Base-by-base conservation (phyloP, 2,113 vertebrate genomes). In the Sturnus vulgaris region DNA sequence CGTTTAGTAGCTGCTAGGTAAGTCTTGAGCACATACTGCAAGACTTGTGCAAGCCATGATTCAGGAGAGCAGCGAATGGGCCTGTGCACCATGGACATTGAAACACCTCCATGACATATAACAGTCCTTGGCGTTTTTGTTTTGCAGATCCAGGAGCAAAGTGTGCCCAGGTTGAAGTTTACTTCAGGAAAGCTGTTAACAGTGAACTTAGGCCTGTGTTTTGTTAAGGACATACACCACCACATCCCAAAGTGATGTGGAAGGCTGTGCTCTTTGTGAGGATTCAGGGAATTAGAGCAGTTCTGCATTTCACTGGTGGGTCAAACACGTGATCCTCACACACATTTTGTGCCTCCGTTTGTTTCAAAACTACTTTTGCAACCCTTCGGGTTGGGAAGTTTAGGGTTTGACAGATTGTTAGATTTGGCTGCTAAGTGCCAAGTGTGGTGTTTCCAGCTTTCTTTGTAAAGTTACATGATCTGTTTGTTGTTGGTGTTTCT, bases 31-130 rank as follows among this genome's bases (percentile, higher is more conserved):
- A 37, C 39, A 2, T 24, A 9, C 52, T 79, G 70, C 25, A 82
- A 42, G 56, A 30, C 5, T 57, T 0, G 1, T 50, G 31, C 18
- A 59, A 40, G 30, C 21, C 0, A 0, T 15, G 12, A 42, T 42
- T 42, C 40, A 75, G 88, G 69, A 82, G 27, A n/a, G 72, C 56
- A 49, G 28, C 0, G 0, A 39, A 20, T 23, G 20, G 31, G 13
- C 33, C 15, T 25, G 11, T 4, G 31, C 28, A 25, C 18, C 8
- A 2, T 12, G 61, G 50, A 30, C 33, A 12, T 31, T 60, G 33
- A 28, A 30, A 22, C 37, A 30, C 55, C 44, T 63, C 55, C 0
- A 0, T 53, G 65, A 39, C 9, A 7, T 52, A 23, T 76, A 77
- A 35, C 0, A 0, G n/a, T 17, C 56, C 64, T 39, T 39, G 31